phyloP scores from a whole-genome alignment of 2,797 vertebrate genomes.

The Catostomus latipinnis region DNA sequence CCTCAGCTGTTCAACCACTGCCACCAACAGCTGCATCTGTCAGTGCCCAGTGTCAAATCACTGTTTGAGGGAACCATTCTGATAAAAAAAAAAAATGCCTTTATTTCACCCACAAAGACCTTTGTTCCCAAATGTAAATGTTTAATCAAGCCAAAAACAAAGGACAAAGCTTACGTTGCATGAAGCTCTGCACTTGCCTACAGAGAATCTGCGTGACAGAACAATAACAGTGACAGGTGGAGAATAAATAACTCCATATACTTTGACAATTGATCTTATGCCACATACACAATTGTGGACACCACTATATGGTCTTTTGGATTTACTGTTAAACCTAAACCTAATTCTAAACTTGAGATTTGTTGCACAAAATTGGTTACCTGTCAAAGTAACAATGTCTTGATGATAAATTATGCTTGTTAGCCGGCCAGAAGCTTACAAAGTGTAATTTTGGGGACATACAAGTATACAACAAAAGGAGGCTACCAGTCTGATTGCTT shows the following conservation, averaged over 20 bases:
- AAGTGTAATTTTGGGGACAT: neutral
- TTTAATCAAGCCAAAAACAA: neutral
- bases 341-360: neutral
- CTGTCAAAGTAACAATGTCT: neutral
- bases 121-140: neutral
- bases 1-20: conserved; percentile 29
- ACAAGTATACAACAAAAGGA: neutral
- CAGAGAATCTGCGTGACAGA: neutral
- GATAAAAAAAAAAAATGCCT: neutral
- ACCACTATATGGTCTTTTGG: neutral
- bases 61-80: neutral
- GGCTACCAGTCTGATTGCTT: neutral
- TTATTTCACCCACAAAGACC: neutral
- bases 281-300: neutral
- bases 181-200: neutral
- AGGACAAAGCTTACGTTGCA: no score
- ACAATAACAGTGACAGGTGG: neutral
- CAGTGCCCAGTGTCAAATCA: neutral
- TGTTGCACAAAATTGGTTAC: neutral
- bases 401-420: neutral
- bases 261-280: neutral
- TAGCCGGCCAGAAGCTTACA: neutral
- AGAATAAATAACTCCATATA: neutral
- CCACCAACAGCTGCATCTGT: conserved; percentile 41
- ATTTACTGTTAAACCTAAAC: neutral